Evolutionary conservation across 2,113 vertebrate genomes (phyloP), one percentile per base, ranked within the genome.

Genomic region (Baryphthengus martii): DNA sequence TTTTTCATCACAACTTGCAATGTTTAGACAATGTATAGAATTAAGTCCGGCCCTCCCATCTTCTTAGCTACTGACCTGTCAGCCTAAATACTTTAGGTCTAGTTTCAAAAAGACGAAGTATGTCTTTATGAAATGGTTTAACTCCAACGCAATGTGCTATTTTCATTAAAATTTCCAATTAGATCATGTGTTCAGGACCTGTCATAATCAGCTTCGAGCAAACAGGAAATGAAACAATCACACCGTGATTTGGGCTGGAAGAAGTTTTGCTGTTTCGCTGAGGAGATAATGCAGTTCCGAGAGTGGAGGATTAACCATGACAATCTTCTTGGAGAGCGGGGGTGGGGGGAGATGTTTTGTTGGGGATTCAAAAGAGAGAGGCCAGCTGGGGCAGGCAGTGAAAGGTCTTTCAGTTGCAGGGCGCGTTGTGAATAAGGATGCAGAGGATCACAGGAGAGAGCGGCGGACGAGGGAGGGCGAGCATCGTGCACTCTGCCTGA

Each of bases 401-500:
- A 71, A 85, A 93, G 68, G 31, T 71, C 76, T 84, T 77, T 90
- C 26, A 91, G 59, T 52, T 39, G 56, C 79, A 59, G 76, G 70
- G 63, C 2, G 2, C 6, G 1, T 75, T 47, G 67, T 92, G 75
- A 72, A 70, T 88, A 16, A 68, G 58, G 74, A 56, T 78, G 35
- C 15, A 3, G 82, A 76, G 66, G 39, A 39, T 56, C 35, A 26
- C 0, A 0, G 76, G 50, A 66, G 40, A 21, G 44, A 20, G n/a
- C 6, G 7, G 35, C 0, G 1, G 31, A 40, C 71, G 45, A 89
- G 68, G 55, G 66, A 75, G 37, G 56, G n/a, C 0, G 1, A 39
- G n/a, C 2, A 6, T 13, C 35, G 73, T 0, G 2, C 3, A 2
- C 40, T 26, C 71, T 81, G 52, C 55, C 59, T 0, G 0, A 16